phyloP scores from a whole-genome alignment of 2,113 vertebrate species.

The Andinoacara biseriatus region DNA sequence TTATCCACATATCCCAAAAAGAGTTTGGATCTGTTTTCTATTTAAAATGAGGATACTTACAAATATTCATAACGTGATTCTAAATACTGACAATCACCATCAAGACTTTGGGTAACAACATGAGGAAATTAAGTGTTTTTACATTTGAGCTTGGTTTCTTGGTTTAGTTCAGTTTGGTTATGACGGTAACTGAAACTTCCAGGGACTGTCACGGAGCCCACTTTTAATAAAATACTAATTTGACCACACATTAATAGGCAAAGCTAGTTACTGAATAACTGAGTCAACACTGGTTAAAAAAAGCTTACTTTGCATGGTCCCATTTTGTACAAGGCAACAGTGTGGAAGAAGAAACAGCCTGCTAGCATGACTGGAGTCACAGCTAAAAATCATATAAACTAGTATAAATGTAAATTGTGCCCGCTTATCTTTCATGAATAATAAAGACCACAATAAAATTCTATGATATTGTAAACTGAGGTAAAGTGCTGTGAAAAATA shows the following conservation, averaged over 20 bases:
- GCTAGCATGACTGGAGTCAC: background rate
- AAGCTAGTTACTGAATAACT: background rate
- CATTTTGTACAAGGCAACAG: background rate
- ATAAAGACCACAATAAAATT: background rate
- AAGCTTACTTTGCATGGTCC: background rate
- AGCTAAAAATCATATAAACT: background rate
- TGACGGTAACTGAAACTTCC: background rate
- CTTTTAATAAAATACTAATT: background rate
- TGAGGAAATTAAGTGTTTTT: background rate
- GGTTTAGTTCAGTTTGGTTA: background rate
- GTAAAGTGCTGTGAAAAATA: no score
- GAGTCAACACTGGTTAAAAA: background rate
- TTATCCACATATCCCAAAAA: slow-evolving; percentile 21
- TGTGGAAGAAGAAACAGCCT: background rate
- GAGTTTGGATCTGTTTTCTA: background rate
- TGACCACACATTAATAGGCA: background rate
- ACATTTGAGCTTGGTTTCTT: background rate
- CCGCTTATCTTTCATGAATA: background rate
- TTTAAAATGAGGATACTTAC: background rate
- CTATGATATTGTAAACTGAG: no score
- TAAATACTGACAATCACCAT: background rate
- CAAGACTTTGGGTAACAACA: background rate
- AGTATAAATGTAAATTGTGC: background rate
- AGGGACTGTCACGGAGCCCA: background rate
- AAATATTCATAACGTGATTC: background rate